phyloP scores from a whole-genome alignment of 2,797 vertebrate species.

The Rhinichthys osculus region DNA sequence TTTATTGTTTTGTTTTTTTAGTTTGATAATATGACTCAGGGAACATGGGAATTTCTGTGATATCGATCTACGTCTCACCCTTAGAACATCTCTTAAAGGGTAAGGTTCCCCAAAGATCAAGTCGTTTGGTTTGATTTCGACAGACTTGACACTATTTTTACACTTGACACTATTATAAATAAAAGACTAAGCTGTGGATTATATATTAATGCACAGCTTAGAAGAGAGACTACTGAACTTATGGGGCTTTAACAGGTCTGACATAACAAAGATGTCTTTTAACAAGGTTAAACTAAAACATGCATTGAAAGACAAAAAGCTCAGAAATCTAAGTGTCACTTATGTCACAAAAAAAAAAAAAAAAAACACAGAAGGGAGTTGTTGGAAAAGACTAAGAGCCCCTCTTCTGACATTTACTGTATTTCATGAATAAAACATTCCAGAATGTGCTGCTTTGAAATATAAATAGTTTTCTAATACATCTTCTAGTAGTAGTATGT shows the following conservation, averaged over 20 bases:
- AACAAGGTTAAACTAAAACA: constrained; percentile 45
- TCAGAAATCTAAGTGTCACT: not conserved
- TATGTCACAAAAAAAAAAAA: not conserved
- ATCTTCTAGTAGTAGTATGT: not conserved
- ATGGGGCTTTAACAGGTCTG: constrained; percentile 31
- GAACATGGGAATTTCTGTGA: not conserved
- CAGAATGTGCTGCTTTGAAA: constrained; percentile 7
- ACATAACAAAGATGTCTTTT: constrained; percentile 18
- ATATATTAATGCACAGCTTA: constrained; percentile 33
- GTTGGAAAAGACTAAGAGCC: not conserved
- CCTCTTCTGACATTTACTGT: constrained; percentile 22
- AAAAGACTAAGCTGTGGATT: constrained; percentile 29
- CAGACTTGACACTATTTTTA: constrained; percentile 30
- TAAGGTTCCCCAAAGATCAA: constrained; percentile 10
- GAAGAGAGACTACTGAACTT: constrained; percentile 37
- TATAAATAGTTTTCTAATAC: constrained; percentile 15
- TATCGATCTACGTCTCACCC: constrained; percentile 11
- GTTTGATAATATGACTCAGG: not conserved
- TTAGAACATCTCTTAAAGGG: constrained; percentile 11
- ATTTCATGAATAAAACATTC: constrained; percentile 38
- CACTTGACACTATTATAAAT: constrained; percentile 33
- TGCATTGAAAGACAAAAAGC: not conserved
- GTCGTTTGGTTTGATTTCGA: constrained; percentile 4
- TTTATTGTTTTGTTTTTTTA: not conserved
- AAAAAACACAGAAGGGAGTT: not conserved